phyloP scores from a whole-genome alignment of 2,888 invertebrate genomes.

The Thereva unica region DNA sequence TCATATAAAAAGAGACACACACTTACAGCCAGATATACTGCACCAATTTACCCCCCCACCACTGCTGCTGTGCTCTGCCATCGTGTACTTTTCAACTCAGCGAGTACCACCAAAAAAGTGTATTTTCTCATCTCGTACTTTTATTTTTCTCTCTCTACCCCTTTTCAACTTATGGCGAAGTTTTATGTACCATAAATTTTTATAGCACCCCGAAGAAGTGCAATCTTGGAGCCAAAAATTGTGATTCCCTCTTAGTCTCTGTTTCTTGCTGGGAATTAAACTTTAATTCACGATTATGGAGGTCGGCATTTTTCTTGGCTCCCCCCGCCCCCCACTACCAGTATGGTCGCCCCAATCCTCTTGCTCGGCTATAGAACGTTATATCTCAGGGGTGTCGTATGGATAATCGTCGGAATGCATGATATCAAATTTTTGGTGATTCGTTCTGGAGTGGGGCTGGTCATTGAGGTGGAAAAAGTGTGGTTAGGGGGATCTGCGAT shows the following conservation, averaged over 20 bases:
- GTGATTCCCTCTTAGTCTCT: constrained; percentile 37
- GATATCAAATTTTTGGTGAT: constrained; percentile 25
- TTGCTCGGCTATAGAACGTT: not conserved
- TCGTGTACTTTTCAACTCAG: constrained; percentile 19
- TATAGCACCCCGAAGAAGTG: constrained; percentile 40
- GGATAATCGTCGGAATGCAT: constrained; percentile 13
- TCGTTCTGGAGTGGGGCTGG: constrained; percentile 23
- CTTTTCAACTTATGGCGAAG: constrained; percentile 39
- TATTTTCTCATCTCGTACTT: not conserved
- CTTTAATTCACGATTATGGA: constrained; percentile 40
- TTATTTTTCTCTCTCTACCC: constrained; percentile 30
- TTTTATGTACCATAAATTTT: constrained; percentile 42
- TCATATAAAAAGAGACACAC: constrained; percentile 22
- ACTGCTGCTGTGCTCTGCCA: not conserved
- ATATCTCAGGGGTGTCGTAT: constrained; percentile 1
- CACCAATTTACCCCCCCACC: constrained; percentile 28
- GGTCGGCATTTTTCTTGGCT: constrained; percentile 21
- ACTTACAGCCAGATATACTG: constrained; percentile 25
- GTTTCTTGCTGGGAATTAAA: constrained; percentile 39
- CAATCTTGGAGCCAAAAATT: constrained; percentile 40
- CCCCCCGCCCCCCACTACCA: constrained; percentile 1
- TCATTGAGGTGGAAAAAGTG: constrained; percentile 12
- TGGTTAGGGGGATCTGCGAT: not conserved
- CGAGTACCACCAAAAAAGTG: not conserved
- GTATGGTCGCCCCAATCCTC: no score